Base-by-base conservation (phyloP, 2,888 invertebrate genomes). In the Limnephilus rhombicus region DNA sequence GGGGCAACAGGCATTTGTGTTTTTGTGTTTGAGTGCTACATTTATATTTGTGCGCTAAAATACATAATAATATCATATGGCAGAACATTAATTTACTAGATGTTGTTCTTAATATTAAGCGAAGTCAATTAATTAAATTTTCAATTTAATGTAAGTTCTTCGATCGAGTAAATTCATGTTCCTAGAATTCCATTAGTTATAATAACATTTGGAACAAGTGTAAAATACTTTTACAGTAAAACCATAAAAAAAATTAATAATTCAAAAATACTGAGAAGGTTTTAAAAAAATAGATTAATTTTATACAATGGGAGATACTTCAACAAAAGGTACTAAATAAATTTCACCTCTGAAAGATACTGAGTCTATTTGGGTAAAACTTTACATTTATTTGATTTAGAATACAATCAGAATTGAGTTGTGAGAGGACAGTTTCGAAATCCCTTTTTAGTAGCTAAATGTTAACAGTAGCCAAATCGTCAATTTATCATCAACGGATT, bases 1-100 rank as follows among this genome's bases (percentile, higher is more conserved):
- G 68, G 68, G 68, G 68, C n/a, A 68, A 68, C 68, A 68, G 68
- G 68, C 68, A 68, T 68, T n/a, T 68, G 68, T 68, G 68, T 68
- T 68, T 68, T 68, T 68, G 68, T 68, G 68, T 68, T 53, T 68
- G 68, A 68, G 68, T 68, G 68, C 68, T 68, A 68, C 68, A 68
- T 68, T 68, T 68, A 68, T 24, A 68, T 68, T 68, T 68, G 68
- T 68, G 68, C 68, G 68, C 68, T 68, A 68, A 68, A 68, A n/a
- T 68, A 68, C 24, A 68, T 68, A 68, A 68, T 68, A 68, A 24
- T 53, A 53, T 53, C 53, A 15, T 3, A 53, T 53, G 18, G 0
- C 9, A n/a, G 68, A 68, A 68, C 68, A 68, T n/a, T 5, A 7
- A 68, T 68, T 68, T 68, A 68, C 68, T 68, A 2, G 68, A 68